Conservation (phyloP, 2,797 vertebrate species). For the Astyanax mexicanus region DNA sequence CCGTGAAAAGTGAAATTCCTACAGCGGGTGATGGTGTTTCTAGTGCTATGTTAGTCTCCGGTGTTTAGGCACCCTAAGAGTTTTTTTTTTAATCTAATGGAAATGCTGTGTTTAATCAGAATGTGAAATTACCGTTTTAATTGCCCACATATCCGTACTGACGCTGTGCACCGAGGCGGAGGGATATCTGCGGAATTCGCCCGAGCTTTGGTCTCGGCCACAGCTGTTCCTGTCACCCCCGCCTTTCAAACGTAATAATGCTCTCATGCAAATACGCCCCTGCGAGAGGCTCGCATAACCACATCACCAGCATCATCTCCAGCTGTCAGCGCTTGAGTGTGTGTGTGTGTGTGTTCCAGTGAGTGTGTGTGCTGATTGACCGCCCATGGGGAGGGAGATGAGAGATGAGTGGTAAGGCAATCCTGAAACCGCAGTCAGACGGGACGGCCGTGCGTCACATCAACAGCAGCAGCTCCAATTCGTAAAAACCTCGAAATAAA, state of each 20-base stretch:
- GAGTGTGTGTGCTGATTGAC: constrained; percentile 56
- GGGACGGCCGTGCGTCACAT: background rate
- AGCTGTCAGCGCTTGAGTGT: constrained; percentile 62
- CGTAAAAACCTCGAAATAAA: background rate
- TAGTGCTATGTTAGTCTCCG: no score
- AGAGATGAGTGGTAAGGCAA: constrained; percentile 69
- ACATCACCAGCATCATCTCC: constrained; percentile 74
- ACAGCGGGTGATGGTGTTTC: no score
- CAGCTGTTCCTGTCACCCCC: constrained; percentile 73
- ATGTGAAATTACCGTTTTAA: background rate
- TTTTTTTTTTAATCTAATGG: no score
- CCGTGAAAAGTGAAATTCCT: no score
- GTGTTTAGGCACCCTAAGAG: no score
- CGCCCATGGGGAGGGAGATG: constrained; percentile 72
- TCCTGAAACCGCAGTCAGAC: constrained; percentile 1
- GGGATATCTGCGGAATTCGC: constrained; percentile 66
- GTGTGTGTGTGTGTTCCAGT: background rate
- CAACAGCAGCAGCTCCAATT: background rate
- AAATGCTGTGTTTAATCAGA: no score
- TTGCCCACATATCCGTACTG: background rate
- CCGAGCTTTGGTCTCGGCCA: constrained; percentile 63
- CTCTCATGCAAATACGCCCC: constrained; percentile 73
- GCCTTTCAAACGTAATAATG: constrained; percentile 74
- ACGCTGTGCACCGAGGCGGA: background rate
- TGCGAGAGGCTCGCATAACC: constrained; percentile 70